Evolutionary conservation across 2,888 invertebrate species (phyloP).

Genomic region (Synanthedon formicaeformis): DNA sequence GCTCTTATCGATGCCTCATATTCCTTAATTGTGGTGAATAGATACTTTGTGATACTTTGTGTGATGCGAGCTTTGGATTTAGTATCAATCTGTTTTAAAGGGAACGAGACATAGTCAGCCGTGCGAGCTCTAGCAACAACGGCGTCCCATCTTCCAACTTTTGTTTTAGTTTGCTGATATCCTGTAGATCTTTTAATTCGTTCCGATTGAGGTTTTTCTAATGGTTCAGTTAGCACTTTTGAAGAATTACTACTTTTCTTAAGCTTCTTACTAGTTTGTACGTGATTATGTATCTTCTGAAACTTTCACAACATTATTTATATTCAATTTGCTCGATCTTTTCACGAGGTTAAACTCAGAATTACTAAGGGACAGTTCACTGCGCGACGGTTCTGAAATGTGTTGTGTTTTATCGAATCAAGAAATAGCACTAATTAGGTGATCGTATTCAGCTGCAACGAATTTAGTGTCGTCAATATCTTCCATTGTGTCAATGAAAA

Average conservation of each 20-base stretch:
- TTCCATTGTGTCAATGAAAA: conserved; percentile 21
- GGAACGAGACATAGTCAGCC: conserved; percentile 79
- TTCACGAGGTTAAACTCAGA: conserved; percentile 82
- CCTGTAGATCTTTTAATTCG: conserved; percentile 82
- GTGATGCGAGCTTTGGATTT: too few species aligned
- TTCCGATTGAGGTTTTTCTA: conserved; percentile 85
- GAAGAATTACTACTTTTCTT: conserved; percentile 66
- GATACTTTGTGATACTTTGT: too few species aligned
- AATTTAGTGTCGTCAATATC: too few species aligned
- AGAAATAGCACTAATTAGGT: conserved; percentile 63
- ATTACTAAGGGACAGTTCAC: conserved; percentile 75
- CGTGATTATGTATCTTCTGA: conserved; percentile 72
- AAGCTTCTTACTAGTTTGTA: conserved; percentile 72
- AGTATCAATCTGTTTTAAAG: conserved; percentile 69
- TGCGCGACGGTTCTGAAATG: conserved; percentile 76
- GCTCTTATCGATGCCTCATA: too few species aligned
- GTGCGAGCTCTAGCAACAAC: conserved; percentile 84
- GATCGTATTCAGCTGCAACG: conserved; percentile 63
- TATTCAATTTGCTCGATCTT: conserved; percentile 63
- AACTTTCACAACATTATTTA: conserved; percentile 74
- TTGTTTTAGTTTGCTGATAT: conserved; percentile 79
- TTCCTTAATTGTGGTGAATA: too few species aligned
- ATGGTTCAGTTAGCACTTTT: conserved; percentile 77
- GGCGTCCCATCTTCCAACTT: conserved; percentile 86
- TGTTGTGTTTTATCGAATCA: conserved; percentile 69